These are phyloP conservation scores for Diploptera punctata DNA, from an alignment of 2,888 invertebrate genomes.

Conservation along the genomic window DNA sequence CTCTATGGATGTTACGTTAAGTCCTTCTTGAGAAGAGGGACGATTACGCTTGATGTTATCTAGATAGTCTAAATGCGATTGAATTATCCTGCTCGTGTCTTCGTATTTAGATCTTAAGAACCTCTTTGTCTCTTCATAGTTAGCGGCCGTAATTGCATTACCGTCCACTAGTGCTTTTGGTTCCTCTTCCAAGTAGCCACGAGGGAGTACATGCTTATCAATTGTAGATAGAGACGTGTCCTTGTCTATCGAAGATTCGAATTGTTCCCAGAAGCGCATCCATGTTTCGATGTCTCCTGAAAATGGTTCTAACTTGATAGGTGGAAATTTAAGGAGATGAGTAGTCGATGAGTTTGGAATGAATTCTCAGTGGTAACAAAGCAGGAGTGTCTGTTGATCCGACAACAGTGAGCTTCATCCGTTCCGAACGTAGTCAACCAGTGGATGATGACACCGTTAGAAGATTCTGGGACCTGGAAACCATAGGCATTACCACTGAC, in stretches of 20 bases:
- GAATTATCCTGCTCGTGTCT: not conserved
- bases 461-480: not conserved
- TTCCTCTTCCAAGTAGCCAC: not conserved
- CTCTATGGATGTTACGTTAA: not conserved
- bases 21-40: not conserved
- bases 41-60: not conserved
- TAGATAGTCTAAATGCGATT: not conserved
- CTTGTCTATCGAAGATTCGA: not conserved
- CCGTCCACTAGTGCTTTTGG: constrained; percentile 1
- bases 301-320: not conserved
- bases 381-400: not conserved
- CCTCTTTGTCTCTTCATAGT: not conserved
- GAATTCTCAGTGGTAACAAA: not conserved
- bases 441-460: not conserved
- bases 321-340: too few species aligned
- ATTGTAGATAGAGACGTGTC: not conserved
- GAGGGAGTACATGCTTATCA: not conserved
- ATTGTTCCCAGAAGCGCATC: constrained; percentile 14
- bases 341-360: too few species aligned
- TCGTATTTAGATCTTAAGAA: not conserved
- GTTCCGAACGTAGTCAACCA: too few species aligned
- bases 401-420: not conserved
- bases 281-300: not conserved
- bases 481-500: not conserved
- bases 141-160: not conserved